Conservation (phyloP, 2,888 invertebrate genomes). For the Nasonia oneida region DNA sequence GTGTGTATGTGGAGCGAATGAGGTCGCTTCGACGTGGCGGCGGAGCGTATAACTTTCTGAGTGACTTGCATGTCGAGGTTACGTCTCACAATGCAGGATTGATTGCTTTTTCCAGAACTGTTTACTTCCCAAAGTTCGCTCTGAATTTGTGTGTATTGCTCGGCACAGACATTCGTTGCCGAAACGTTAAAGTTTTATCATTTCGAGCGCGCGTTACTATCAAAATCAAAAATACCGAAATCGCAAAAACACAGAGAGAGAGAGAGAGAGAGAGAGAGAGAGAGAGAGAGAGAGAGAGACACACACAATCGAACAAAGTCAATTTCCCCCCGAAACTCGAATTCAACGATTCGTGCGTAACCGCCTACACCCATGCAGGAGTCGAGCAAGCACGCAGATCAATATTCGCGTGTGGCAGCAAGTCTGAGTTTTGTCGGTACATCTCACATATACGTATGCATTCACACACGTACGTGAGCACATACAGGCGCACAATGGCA, state of each 20-base stretch:
- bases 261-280: no score
- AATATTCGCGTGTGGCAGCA: constrained; percentile 16
- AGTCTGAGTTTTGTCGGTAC: constrained; percentile 17
- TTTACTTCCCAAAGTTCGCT: constrained; percentile 6
- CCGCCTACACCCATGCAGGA: neutral
- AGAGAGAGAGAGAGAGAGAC: neutral
- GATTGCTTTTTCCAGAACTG: constrained; percentile 21
- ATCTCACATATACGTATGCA: neutral
- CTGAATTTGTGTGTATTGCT: constrained; percentile 7
- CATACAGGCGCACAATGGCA: neutral
- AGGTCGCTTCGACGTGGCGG: constrained; percentile 32
- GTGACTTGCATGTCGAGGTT: constrained; percentile 16
- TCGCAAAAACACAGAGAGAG: neutral
- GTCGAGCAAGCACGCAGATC: neutral
- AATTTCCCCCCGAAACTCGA: neutral
- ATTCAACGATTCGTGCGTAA: neutral
- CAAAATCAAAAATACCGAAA: neutral
- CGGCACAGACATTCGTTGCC: neutral
- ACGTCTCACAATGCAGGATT: constrained; percentile 1
- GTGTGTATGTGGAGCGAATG: constrained; percentile 14
- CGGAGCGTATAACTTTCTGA: constrained; percentile 34
- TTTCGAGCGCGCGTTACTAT: neutral
- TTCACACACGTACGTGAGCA: neutral
- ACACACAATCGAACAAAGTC: neutral
- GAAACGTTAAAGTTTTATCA: neutral